phyloP scores from a whole-genome alignment of 2,888 invertebrate genomes.

The Phymatocera aterrima region DNA sequence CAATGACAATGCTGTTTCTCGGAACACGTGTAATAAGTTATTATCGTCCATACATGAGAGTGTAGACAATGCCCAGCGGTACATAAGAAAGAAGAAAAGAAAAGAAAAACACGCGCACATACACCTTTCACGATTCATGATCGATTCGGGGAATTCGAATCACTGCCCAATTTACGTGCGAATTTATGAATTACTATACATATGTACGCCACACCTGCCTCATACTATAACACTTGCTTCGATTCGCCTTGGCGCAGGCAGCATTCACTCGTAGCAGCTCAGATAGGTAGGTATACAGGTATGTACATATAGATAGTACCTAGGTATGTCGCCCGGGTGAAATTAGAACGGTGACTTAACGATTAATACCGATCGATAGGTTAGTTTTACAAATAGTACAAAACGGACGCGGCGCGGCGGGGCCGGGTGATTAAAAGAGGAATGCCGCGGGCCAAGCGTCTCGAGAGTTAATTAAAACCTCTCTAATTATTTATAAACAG shows the following conservation, averaged over 20 bases:
- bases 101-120: too few relatives aligned
- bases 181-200: too few relatives aligned
- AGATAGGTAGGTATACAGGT: too few relatives aligned
- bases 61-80: too few relatives aligned
- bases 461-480: slow-evolving; percentile 74
- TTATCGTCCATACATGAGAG: not conserved
- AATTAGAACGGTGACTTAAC: slow-evolving; percentile 58
- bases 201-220: too few relatives aligned
- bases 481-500: slow-evolving; percentile 75
- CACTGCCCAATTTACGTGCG: not conserved
- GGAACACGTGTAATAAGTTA: slow-evolving; percentile 14
- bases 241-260: not conserved
- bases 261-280: too few relatives aligned
- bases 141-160: not conserved
- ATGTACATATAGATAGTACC: not conserved
- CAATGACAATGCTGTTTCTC: not conserved
- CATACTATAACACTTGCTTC: not conserved
- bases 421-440: slow-evolving; percentile 65
- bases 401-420: slow-evolving; percentile 46
- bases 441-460: slow-evolving; percentile 63
- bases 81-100: too few relatives aligned
- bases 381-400: slow-evolving; percentile 64
- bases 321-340: not conserved
- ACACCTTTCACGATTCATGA: not conserved
- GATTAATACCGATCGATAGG: slow-evolving; percentile 61